Evolutionary conservation across 2,797 vertebrate genomes (phyloP).

Genomic region (Sebastes itinus): DNA sequence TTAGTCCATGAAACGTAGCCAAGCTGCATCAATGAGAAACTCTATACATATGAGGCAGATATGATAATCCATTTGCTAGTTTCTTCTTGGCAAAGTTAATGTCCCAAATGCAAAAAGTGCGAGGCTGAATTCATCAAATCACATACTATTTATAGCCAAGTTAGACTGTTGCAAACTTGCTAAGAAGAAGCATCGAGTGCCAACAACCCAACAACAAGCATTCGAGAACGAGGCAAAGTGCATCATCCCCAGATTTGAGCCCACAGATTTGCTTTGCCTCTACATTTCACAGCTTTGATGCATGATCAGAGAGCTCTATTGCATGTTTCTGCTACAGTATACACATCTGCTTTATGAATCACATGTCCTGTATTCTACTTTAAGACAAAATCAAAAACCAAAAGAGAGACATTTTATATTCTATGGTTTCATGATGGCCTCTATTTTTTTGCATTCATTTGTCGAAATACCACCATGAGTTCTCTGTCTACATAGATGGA

Average conservation of each 20-base stretch:
- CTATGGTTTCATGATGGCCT: neutral
- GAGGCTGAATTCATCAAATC: slow-evolving; percentile 36
- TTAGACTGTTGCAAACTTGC: slow-evolving; percentile 11
- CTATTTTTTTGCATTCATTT: neutral
- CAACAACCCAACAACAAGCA: neutral
- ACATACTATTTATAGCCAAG: slow-evolving; percentile 10
- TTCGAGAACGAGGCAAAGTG: neutral
- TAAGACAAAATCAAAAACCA: neutral
- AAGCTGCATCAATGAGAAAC: slow-evolving; percentile 33
- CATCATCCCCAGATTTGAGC: neutral
- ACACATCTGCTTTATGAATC: neutral
- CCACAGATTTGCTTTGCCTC: slow-evolving; percentile 14
- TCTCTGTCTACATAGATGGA: too few relatives aligned
- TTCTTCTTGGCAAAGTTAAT: slow-evolving; percentile 18
- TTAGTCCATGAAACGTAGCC: slow-evolving; percentile 27
- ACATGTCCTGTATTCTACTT: neutral
- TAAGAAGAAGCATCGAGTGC: neutral
- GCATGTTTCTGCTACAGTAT: neutral
- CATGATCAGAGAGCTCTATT: slow-evolving; percentile 2
- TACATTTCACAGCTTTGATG: slow-evolving; percentile 27
- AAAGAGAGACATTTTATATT: neutral
- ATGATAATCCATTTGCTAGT: slow-evolving; percentile 42
- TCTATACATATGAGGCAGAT: slow-evolving; percentile 30
- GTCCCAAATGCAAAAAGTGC: slow-evolving; percentile 6
- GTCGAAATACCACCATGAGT: too few relatives aligned